Percentiles rank a stretch among this genome's conserved stretches.
These are phyloP conservation scores for Hoplodrina blanda DNA, from an alignment of 2,888 invertebrate species.

Conservation along the genomic window DNA sequence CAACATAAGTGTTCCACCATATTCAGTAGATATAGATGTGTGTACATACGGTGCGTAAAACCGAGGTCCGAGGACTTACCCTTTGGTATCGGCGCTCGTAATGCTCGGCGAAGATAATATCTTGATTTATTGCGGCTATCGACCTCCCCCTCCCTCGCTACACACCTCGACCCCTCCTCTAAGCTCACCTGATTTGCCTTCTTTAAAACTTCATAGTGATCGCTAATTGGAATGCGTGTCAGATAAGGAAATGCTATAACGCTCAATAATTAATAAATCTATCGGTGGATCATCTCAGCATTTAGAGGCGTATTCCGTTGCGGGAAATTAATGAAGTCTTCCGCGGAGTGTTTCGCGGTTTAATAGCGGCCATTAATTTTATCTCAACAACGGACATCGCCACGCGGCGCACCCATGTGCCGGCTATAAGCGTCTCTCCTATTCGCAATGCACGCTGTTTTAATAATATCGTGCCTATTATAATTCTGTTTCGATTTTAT, in stretches of 20 bases:
- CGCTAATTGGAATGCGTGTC: conserved; percentile 60
- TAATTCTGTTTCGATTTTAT: conserved; percentile 55
- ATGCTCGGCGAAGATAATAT: conserved; percentile 87
- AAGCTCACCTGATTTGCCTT: conserved; percentile 71
- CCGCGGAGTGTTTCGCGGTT: conserved; percentile 86
- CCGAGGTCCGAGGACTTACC: conserved; percentile 77
- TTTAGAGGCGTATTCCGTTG: conserved; percentile 85
- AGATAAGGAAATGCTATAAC: conserved; percentile 74
- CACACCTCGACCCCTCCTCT: conserved; percentile 56
- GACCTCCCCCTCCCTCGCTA: conserved; percentile 69
- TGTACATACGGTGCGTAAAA: conserved; percentile 60
- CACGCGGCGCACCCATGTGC: conserved; percentile 57
- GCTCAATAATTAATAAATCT: conserved; percentile 87
- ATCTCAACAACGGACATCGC: conserved; percentile 84
- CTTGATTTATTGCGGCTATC: conserved; percentile 88
- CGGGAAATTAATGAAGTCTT: conserved; percentile 89
- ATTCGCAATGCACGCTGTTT: conserved; percentile 69
- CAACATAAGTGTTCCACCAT: conserved; percentile 2
- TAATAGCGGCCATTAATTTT: conserved; percentile 89
- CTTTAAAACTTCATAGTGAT: conserved; percentile 57
- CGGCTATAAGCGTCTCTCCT: conserved; percentile 65
- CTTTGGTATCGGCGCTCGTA: conserved; percentile 82
- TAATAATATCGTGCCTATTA: conserved; percentile 63
- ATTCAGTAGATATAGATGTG: conserved; percentile 42
- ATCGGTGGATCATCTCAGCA: conserved; percentile 82